Evolutionary conservation across 2,113 vertebrate genomes (phyloP), one percentile per base, ranked within the genome.

Genomic region (Odontophorus gujanensis): DNA sequence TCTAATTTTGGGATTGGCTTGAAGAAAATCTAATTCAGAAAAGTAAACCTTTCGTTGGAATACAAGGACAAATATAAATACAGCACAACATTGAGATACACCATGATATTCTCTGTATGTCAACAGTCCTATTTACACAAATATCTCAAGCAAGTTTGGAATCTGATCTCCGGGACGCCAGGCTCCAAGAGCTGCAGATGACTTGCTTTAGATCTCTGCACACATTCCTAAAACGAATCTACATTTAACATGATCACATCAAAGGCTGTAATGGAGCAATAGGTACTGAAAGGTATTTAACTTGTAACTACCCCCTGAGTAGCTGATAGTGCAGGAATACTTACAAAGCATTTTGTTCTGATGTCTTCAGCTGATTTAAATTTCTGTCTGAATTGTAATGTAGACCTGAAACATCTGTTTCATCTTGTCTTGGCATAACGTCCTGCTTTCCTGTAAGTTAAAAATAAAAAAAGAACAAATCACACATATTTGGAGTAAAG

Each of bases 321-420:
- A 86, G 85, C 0, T 81, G 85, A 91, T 59, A 85, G 76, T 16
- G 43, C 36, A 76, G 40, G 65, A 80, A 75, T 32, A 79, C 89
- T 92, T 68, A 81, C 22, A 84, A 62, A 86, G 66, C 19, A 4
- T 72, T 96, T 75, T 84, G 66, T 86, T 94, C 87, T 69, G 48
- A 75, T 81, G 57, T 79, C 65, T 97, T 92, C 65, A 88, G 40
- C 65, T 88, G 76, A 93, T 93, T 81, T 81, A 79, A 38, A 73
- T 88, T 93, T 82, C 87, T 92, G 48, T 75, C 90, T 81, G 85
- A 94, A 81, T 65, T 57, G 24, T 53, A 86, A 68, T 24, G 68
- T 81, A 84, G 73, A 93, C 58, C 48, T 92, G 66, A 88, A 91
- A 86, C 47, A 72, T 79, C 42, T 85, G 79, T 85, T 96, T 83